Evolutionary conservation across 2,888 invertebrate genomes (phyloP), one percentile per base, ranked within the genome.

Genomic region (Thymelicus lineola): DNA sequence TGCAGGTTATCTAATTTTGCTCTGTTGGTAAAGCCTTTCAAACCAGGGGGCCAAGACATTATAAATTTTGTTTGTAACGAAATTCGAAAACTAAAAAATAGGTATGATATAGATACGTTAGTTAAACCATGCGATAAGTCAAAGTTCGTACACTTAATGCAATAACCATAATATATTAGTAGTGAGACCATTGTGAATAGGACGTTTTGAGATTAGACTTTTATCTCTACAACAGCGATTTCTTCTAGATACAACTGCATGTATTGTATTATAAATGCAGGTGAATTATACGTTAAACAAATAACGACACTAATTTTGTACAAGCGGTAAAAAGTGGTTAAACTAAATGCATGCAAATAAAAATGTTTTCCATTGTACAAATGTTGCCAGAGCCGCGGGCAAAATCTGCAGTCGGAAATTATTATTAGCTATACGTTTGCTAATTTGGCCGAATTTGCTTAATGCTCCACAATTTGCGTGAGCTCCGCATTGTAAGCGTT

Each of bases 401-500:
- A 59, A 77, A 80, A 80, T 80, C 79, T 80, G 80, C 80, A 80
- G 80, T 80, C 79, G 66, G 74, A 38, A 72, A 78, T 82, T 82
- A 82, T 84, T 83, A 85, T 87, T 85, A 82, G 80, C 81, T 81
- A 78, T 80, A 80, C 80, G 78, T 77, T 81, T 77, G 81, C 85
- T 88, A 89, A 88, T 88, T 88, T 86, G 81, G 66, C 76, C 81
- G 80, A 88, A 89, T 89, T 88, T 85, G 83, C 84, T 86, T 88
- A 88, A 88, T 88, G 84, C 80, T 76, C 79, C 73, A 77, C 85
- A 86, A 86, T 88, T 88, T 88, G 63, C 58, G 63, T 58, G 69
- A 64, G 50, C 68, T 45, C 62, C 50, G 58, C 63, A 69, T 69
- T 64, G 69, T 69, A 35, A 63, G 28, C 36, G 61, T 59, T 69